phyloP scores from a whole-genome alignment of 2,797 vertebrate genomes.

The Epinephelus awoara region DNA sequence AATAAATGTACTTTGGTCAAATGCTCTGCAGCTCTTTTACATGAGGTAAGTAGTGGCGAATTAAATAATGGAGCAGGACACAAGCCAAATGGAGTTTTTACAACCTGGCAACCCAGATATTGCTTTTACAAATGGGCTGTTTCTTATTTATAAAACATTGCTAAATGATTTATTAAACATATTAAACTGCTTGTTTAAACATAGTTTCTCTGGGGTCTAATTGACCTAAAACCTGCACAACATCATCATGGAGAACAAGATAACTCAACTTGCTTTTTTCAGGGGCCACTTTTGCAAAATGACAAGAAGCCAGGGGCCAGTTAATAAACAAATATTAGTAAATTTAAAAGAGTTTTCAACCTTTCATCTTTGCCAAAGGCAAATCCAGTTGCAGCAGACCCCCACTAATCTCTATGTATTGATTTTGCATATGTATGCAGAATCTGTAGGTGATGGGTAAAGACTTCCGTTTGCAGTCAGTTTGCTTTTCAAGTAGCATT shows the following conservation, averaged over 20 bases:
- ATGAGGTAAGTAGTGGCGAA: not conserved
- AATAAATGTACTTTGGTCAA: conserved; percentile 4
- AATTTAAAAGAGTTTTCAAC: too few relatives aligned
- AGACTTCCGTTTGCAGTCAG: too few relatives aligned
- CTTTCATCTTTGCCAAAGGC: too few relatives aligned
- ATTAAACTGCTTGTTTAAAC: not conserved
- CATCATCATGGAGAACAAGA: not conserved
- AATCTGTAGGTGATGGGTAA: too few relatives aligned
- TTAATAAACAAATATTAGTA: too few relatives aligned
- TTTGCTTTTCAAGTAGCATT: too few relatives aligned
- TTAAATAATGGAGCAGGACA: conserved; percentile 6
- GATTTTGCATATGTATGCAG: too few relatives aligned
- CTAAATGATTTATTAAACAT: not conserved
- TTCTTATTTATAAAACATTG: not conserved
- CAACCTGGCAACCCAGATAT: not conserved
- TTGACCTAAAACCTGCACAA: not conserved
- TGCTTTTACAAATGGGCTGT: not conserved
- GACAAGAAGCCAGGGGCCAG: too few relatives aligned
- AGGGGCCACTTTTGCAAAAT: too few relatives aligned
- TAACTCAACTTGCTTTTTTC: too few relatives aligned
- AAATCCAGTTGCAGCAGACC: too few relatives aligned
- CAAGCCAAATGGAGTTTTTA: not conserved
- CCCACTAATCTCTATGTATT: too few relatives aligned
- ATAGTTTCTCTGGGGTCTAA: not conserved
- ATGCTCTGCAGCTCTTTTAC: not conserved